A percentile compares a stretch with the other conserved stretches of the same genome.
Conservation (phyloP, 2,797 vertebrate genomes). For the Melanotaenia maccullochi region DNA sequence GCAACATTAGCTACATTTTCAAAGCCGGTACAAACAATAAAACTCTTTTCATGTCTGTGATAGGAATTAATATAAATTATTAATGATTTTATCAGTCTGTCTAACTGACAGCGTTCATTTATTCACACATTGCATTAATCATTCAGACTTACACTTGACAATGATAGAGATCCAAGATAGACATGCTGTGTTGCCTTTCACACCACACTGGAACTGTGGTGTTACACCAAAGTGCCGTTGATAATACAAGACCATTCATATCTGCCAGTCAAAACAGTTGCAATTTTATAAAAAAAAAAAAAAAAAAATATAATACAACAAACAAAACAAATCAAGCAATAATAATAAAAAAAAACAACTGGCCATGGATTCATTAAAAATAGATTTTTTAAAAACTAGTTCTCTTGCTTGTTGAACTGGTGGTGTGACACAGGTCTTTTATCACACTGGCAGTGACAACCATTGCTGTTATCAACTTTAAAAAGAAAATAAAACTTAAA, state of each 20-base stretch:
- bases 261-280: background rate
- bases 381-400: too few species aligned
- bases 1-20: background rate
- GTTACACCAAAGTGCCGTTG: background rate
- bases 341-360: too few species aligned
- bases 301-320: too few species aligned
- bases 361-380: too few species aligned
- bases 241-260: too few species aligned
- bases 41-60: background rate
- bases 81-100: background rate
- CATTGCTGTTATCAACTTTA: too few species aligned
- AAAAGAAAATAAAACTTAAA: too few species aligned
- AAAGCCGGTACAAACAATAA: too few species aligned
- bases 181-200: background rate
- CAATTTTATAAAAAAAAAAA: background rate
- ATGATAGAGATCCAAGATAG: background rate
- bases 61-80: background rate
- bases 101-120: background rate
- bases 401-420: too few species aligned
- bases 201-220: background rate
- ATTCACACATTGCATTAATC: background rate
- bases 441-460: too few species aligned
- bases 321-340: too few species aligned
- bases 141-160: background rate
- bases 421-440: too few species aligned